Conservation (phyloP, 2,888 invertebrate genomes). For the Hypena proboscidalis region DNA sequence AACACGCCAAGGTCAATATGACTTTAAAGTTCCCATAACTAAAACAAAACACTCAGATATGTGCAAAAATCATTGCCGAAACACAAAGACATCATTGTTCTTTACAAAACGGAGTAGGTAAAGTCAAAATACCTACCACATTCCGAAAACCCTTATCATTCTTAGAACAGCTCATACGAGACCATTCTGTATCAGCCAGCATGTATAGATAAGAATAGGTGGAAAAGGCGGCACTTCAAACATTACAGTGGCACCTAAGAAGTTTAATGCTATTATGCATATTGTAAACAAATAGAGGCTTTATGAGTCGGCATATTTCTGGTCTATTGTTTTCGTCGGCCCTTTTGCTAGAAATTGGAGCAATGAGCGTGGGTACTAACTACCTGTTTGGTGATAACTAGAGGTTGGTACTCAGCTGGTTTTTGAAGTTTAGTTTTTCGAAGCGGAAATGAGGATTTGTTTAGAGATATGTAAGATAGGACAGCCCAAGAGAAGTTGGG, state of each 20-base stretch:
- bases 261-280: constrained; percentile 66
- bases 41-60: background rate
- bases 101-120: constrained; percentile 7
- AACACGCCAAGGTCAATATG: too few relatives aligned
- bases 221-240: constrained; percentile 58
- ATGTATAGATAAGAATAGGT: constrained; percentile 35
- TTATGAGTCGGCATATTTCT: constrained; percentile 56
- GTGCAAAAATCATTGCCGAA: background rate
- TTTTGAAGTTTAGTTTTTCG: too few relatives aligned
- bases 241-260: constrained; percentile 71
- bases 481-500: too few relatives aligned
- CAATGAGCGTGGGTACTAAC: constrained; percentile 23
- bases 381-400: too few relatives aligned
- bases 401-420: too few relatives aligned
- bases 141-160: constrained; percentile 26
- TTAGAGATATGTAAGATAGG: too few relatives aligned
- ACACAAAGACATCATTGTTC: constrained; percentile 1
- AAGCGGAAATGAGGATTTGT: too few relatives aligned
- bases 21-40: background rate
- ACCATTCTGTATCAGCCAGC: constrained; percentile 19
- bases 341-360: constrained; percentile 47
- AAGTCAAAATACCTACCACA: constrained; percentile 6
- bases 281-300: constrained; percentile 63
- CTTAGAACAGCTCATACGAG: constrained; percentile 22
- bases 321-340: constrained; percentile 61